phyloP scores from a whole-genome alignment of 2,888 invertebrate species.

The Habroteleia sp. region DNA sequence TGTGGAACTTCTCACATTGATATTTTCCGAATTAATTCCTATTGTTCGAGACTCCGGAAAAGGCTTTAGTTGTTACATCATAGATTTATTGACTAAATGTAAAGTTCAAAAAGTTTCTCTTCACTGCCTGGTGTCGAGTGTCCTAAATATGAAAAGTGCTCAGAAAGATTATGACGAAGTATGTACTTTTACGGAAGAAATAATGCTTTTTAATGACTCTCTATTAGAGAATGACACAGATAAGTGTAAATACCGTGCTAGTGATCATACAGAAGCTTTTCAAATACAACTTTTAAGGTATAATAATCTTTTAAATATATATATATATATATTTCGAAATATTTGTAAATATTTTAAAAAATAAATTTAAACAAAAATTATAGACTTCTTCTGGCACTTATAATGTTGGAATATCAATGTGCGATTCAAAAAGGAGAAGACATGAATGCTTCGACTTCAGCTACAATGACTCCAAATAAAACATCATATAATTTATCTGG shows the following conservation, averaged over 20 bases:
- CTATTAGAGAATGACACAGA: conserved; percentile 67
- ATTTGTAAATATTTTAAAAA: too few species aligned
- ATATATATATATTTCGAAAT: too few species aligned
- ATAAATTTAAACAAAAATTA: background rate
- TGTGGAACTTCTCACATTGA: conserved; percentile 87
- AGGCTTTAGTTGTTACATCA: conserved; percentile 89
- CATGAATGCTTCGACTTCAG: conserved; percentile 67
- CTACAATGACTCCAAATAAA: conserved; percentile 72
- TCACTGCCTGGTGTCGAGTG: conserved; percentile 90
- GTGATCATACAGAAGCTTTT: conserved; percentile 86
- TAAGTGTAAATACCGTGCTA: conserved; percentile 83
- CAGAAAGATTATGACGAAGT: conserved; percentile 81
- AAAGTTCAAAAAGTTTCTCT: conserved; percentile 92
- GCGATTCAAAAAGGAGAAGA: conserved; percentile 82
- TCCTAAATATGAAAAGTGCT: conserved; percentile 83
- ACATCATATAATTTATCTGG: conserved; percentile 74
- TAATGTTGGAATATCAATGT: conserved; percentile 89
- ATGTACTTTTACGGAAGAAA: conserved; percentile 87
- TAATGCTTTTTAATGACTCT: conserved; percentile 88
- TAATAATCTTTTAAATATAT: too few species aligned
- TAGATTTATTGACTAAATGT: conserved; percentile 87
- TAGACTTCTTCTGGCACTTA: conserved; percentile 86
- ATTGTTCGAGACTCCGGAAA: conserved; percentile 89
- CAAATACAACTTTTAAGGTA: conserved; percentile 86
- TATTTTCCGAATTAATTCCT: conserved; percentile 87